Base-by-base conservation (phyloP, 2,113 vertebrate genomes). In the Perognathus longimembris region DNA sequence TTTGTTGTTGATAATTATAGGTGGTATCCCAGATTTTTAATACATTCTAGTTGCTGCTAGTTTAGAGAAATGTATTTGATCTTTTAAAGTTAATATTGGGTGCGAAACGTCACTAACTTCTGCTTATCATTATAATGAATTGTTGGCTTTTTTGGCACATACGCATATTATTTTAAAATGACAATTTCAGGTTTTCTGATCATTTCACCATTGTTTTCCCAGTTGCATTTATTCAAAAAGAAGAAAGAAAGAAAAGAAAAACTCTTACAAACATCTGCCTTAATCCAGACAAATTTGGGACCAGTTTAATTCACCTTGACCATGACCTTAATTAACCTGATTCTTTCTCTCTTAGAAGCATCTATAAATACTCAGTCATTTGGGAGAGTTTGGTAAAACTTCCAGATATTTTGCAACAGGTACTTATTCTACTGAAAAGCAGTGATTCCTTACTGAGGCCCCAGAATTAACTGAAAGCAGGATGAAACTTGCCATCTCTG, bases 141-240 rank as follows among this genome's bases (percentile, higher is more conserved):
- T 89, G 3, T 50, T 83, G 3, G 3, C 0, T 71, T 57, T 64
- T 88, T 79, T 83, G 87, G 38, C 30, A 64, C 10, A 73, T 42
- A 14, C 67, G 87, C 38, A 50, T 57, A 38, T 79, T 93, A 73
- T 74, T 64, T 74, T 15, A 24, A 79, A 80, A n/a, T 38, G 11
- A 61, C 26, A 57, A 34, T 81, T 94, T 76, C 4, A 20, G 15
- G 21, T 57, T 28, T 71, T 91, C 38, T 32, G 36, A 14, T 64
- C 54, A 74, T 74, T 88, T 91, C 20, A 69, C 11, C 45, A 91
- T 88, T 83, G 36, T 50, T 80, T 84, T 80, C 14, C 79, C 79
- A 3, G 67, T 90, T 64, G 28, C 28, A 57, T 73, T 57, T 82
- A 92, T 45, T 45, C 45, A 6, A 45, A 45, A 45, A 11, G 11